phyloP scores from a whole-genome alignment of 1,140 invertebrate species.

The Adelges cooleyi region DNA sequence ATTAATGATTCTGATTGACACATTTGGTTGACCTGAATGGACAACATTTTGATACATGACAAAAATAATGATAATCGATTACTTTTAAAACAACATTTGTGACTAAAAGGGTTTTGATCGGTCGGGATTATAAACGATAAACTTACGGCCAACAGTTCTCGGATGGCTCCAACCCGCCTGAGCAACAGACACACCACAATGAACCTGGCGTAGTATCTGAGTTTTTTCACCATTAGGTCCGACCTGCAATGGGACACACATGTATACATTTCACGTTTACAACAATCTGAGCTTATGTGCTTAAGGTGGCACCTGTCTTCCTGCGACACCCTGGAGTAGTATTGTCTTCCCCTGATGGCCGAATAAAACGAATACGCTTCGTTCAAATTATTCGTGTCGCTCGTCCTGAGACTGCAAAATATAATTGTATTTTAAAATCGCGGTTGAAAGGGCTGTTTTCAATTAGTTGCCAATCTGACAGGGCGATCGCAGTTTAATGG shows the following conservation, averaged over 20 bases:
- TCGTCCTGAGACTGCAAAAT: constrained; percentile 65
- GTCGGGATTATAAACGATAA: too few relatives aligned
- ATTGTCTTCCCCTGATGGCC: constrained; percentile 83
- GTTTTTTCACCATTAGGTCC: constrained; percentile 94
- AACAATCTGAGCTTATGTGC: not conserved
- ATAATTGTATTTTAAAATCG: not conserved
- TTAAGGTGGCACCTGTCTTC: constrained; percentile 63
- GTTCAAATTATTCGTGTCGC: constrained; percentile 90
- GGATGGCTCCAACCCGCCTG: constrained; percentile 87
- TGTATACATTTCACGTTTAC: not conserved
- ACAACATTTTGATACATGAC: too few relatives aligned
- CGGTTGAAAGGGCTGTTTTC: too few relatives aligned
- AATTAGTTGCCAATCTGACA: too few relatives aligned
- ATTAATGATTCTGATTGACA: too few relatives aligned
- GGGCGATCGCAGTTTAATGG: not conserved
- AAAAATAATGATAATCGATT: too few relatives aligned
- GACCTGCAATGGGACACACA: constrained; percentile 45
- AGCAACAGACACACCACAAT: constrained; percentile 91
- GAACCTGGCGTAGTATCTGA: constrained; percentile 91
- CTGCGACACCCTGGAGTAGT: constrained; percentile 86
- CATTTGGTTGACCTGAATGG: too few relatives aligned
- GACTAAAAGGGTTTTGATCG: too few relatives aligned
- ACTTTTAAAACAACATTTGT: too few relatives aligned
- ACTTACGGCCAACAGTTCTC: constrained; percentile 67
- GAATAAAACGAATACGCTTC: constrained; percentile 95